Evolutionary conservation across 2,797 vertebrate genomes (phyloP).

Genomic region (Todus mexicanus): DNA sequence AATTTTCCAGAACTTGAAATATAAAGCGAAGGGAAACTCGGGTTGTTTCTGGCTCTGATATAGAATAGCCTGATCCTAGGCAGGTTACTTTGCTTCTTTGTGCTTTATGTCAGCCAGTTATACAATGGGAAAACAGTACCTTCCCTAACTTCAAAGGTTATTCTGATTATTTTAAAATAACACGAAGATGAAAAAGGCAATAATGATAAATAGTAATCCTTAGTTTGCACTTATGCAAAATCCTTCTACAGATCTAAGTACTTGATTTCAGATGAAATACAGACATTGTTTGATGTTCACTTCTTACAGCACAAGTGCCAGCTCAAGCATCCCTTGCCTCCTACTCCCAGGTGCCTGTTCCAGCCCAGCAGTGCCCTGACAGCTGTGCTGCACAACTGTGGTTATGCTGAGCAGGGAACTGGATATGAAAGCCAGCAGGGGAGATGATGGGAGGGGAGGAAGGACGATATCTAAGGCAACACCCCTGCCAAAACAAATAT

Average conservation of each 20-base stretch:
- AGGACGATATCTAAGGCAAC: not conserved
- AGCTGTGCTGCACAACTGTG: not conserved
- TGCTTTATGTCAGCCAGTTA: not conserved
- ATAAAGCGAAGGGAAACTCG: not conserved
- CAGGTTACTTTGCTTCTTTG: not conserved
- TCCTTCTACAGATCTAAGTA: slow-evolving; percentile 8
- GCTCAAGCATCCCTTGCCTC: slow-evolving; percentile 9
- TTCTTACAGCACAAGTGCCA: not conserved
- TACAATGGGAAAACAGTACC: slow-evolving; percentile 8
- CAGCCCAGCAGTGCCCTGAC: not conserved
- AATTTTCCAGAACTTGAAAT: not conserved
- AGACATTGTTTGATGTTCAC: slow-evolving; percentile 29
- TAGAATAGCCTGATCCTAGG: not conserved
- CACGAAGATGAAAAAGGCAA: slow-evolving; percentile 45
- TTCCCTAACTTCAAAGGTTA: slow-evolving; percentile 41
- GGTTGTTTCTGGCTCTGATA: not conserved
- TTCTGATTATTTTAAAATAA: slow-evolving; percentile 33
- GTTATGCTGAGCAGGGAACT: not conserved
- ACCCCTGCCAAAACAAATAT: not conserved
- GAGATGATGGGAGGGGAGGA: not conserved
- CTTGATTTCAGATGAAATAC: slow-evolving; percentile 43
- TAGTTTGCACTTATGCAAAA: slow-evolving; percentile 61
- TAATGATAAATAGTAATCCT: slow-evolving; percentile 45
- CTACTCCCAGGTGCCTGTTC: not conserved
- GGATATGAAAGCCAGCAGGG: not conserved